Percentiles rank a stretch among this genome's conserved stretches.
Evolutionary conservation across 2,888 invertebrate species (phyloP).

Genomic region (Eubasilissa splendida): DNA sequence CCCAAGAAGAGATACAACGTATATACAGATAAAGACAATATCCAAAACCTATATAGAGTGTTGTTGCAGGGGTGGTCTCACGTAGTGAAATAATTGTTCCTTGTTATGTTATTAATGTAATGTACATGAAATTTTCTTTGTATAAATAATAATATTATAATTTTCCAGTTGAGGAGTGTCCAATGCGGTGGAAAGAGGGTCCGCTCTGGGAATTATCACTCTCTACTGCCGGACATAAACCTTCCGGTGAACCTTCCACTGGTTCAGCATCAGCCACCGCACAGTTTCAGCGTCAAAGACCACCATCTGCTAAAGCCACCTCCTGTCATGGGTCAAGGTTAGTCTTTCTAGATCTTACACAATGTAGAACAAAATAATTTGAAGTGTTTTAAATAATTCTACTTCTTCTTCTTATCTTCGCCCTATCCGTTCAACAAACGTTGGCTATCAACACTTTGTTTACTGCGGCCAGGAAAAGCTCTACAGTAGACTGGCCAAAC

Average conservation of each 20-base stretch:
- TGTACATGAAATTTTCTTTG: no score
- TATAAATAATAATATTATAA: background rate
- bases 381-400: background rate
- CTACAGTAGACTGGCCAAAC: no score
- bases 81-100: no score
- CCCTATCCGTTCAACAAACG: background rate
- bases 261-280: conserved; percentile 86
- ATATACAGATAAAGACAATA: no score
- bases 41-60: no score
- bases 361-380: no score
- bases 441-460: no score
- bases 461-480: no score
- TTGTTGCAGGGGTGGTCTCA: no score
- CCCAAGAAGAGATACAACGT: no score
- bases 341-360: conserved; percentile 61
- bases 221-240: conserved; percentile 85
- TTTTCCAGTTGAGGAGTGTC: conserved; percentile 48
- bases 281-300: conserved; percentile 92
- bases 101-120: no score
- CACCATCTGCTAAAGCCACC: conserved; percentile 96
- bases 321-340: conserved; percentile 87
- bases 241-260: conserved; percentile 88
- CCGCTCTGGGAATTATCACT: conserved; percentile 64
- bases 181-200: conserved; percentile 41
- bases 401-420: background rate